Base-by-base conservation (phyloP, 2,113 vertebrate genomes). In the Podiceps cristatus region DNA sequence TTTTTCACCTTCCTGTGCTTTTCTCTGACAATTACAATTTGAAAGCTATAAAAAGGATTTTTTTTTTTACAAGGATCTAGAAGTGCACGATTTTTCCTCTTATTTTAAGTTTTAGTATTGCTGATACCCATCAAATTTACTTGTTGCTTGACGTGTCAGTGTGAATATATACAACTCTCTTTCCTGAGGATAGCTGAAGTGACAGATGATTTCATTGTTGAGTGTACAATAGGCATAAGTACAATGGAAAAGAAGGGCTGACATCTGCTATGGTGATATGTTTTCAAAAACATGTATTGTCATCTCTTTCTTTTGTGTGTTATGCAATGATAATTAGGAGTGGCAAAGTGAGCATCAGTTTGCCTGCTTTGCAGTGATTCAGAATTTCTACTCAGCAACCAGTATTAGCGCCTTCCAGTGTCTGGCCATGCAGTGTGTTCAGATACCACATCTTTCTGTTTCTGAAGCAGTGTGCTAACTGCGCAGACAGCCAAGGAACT, bases 161-260 rank as follows among this genome's bases (percentile, higher is more conserved):
- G 67, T 93, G 86, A 91, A 89, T 91, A 93, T 76, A 91, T 82
- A 82, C 86, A 95, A 86, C 33, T 88, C 49, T 71, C 53, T 92
- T 90, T 95, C 87, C 81, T 85, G 69, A 87, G 86, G 62, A 82
- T 86, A 96, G 75, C 74, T 85, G 81, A 91, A 95, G 85, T 86
- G 87, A 90, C 91, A 96, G 84, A 94, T 91, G 12, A 96, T 74
- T 96, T 96, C 84, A 96, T 91, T 96, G 87, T 80, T 93, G 78
- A 31, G 5, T 93, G 50, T 85, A 96, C 89, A 96, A 94, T 89
- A 94, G 80, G 50, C 66, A 55, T 62, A 90, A 96, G 35, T 50
- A 93, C 89, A 96, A 88, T 74, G 87, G 89, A 74, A 92, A 91
- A 94, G 74, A 89, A 78, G 31, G 69, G 73, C 73, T 82, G 62